Evolutionary conservation across 1,140 invertebrate species (phyloP).

Genomic region (Aricia agestis): DNA sequence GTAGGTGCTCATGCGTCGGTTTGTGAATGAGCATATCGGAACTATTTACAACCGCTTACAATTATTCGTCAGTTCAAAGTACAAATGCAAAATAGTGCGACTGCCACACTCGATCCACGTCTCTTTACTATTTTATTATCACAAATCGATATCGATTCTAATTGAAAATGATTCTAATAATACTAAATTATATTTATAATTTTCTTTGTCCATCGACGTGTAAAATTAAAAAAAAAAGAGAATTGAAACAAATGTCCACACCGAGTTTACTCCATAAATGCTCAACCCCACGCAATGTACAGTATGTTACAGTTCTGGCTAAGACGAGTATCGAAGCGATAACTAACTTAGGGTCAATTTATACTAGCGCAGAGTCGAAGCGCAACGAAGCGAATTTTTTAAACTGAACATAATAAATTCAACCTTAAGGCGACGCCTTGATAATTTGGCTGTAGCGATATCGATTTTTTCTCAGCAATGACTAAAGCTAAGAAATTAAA

Average conservation of each 20-base stretch:
- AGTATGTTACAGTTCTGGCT: slow-evolving; percentile 16
- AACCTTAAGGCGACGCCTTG: too few species aligned
- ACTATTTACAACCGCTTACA: slow-evolving; percentile 8
- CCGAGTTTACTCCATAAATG: slow-evolving; percentile 49
- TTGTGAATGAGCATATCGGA: slow-evolving; percentile 4
- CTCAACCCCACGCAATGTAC: slow-evolving; percentile 34
- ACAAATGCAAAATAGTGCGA: slow-evolving; percentile 11
- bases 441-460: too few species aligned
- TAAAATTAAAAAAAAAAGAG: slow-evolving; percentile 2
- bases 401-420: too few species aligned
- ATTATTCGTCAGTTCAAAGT: slow-evolving; percentile 5
- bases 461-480: too few species aligned
- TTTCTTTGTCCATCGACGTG: not conserved
- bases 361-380: too few species aligned
- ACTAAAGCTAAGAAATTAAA: too few species aligned
- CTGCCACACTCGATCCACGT: not conserved
- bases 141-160: slow-evolving; percentile 14
- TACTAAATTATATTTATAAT: slow-evolving; percentile 12
- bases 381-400: too few species aligned
- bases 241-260: slow-evolving; percentile 22
- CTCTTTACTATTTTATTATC: slow-evolving; percentile 12
- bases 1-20: slow-evolving; percentile 3
- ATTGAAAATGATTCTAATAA: slow-evolving; percentile 7
- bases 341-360: too few species aligned
- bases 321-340: not conserved